These are phyloP conservation scores for Cephalopachus bancanus DNA, from an alignment of 2,797 vertebrate genomes.

Conservation along the genomic window DNA sequence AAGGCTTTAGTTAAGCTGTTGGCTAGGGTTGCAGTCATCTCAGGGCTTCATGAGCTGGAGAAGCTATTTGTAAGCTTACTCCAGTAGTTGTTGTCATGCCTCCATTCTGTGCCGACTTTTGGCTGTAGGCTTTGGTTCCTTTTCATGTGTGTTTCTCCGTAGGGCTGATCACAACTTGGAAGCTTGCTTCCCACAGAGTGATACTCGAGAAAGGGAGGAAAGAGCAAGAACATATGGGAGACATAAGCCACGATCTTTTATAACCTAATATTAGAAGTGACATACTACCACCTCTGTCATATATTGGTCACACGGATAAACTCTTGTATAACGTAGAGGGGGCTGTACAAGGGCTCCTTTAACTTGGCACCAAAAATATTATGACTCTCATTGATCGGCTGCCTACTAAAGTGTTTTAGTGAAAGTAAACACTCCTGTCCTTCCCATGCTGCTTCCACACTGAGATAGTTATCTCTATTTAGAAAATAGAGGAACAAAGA, in stretches of 20 bases:
- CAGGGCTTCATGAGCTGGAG: not conserved
- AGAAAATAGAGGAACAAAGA: slow-evolving; percentile 1
- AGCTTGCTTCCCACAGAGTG: not conserved
- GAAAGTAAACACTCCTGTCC: not conserved
- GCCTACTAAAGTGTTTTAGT: not conserved
- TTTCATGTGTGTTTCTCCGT: not conserved
- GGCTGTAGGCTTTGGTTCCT: not conserved
- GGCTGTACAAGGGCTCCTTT: not conserved
- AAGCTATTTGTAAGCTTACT: not conserved
- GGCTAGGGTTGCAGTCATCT: not conserved
- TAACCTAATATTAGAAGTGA: not conserved
- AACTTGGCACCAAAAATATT: not conserved
- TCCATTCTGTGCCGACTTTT: not conserved
- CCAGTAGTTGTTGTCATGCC: too few species aligned
- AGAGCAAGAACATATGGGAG: not conserved
- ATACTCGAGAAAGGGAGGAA: not conserved
- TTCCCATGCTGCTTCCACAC: not conserved
- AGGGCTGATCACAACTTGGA: not conserved
- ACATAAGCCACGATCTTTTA: not conserved
- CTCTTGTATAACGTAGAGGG: not conserved
- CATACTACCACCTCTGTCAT: not conserved
- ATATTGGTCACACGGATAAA: not conserved
- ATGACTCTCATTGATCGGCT: not conserved
- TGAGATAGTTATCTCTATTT: not conserved
- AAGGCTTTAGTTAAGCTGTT: not conserved